These are phyloP conservation scores for Dallia pectoralis DNA, from an alignment of 2,797 vertebrate genomes.

Conservation along the genomic window DNA sequence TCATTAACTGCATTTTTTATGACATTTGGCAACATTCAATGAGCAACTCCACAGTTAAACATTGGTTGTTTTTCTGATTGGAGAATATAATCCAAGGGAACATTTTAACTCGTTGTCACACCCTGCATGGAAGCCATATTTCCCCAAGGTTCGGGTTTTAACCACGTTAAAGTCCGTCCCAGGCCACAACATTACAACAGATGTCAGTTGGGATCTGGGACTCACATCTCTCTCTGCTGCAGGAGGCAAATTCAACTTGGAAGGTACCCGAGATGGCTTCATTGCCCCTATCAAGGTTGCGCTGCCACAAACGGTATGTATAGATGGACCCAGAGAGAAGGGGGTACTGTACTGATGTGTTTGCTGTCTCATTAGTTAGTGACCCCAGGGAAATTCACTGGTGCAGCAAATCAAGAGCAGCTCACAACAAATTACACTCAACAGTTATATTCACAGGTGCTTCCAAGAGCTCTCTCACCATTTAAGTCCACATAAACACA, in stretches of 20 bases:
- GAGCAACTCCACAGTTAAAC: not conserved
- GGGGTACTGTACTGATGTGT: not conserved
- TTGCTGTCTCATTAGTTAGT: slow-evolving; percentile 5
- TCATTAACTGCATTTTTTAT: not conserved
- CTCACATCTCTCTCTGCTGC: not conserved
- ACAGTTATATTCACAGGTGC: slow-evolving; percentile 55
- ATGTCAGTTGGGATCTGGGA: not conserved
- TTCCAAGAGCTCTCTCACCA: slow-evolving; percentile 41
- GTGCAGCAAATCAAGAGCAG: slow-evolving; percentile 5
- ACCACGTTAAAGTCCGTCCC: not conserved
- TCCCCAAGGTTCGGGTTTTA: not conserved
- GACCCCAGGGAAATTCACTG: slow-evolving; percentile 12
- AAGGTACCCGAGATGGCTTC: slow-evolving; percentile 1
- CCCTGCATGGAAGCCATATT: not conserved
- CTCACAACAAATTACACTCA: slow-evolving; percentile 27
- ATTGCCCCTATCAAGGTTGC: not conserved
- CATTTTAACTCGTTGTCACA: not conserved
- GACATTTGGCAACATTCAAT: not conserved
- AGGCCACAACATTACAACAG: slow-evolving; percentile 6
- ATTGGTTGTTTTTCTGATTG: not conserved
- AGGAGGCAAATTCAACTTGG: not conserved
- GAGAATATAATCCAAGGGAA: not conserved
- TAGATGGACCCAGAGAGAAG: not conserved
- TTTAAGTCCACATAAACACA: slow-evolving; percentile 45
- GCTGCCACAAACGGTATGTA: not conserved